phyloP scores from a whole-genome alignment of 2,888 invertebrate species.

The Ornithoptera alexandrae region DNA sequence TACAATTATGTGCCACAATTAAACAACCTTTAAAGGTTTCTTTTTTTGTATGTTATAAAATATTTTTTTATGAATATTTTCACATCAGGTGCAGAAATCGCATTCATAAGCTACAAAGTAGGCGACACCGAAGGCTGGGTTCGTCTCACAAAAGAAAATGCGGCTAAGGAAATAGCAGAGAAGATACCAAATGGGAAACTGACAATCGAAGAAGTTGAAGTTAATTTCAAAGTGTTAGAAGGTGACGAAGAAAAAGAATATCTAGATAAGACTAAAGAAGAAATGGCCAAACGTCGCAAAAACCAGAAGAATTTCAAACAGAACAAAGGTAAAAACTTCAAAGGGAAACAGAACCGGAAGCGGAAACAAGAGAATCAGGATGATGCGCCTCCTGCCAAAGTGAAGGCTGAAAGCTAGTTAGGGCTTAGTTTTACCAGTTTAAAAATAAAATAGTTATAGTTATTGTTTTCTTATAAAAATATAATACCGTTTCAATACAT shows the following conservation, averaged over 20 bases:
- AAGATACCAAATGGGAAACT: slow-evolving; percentile 83
- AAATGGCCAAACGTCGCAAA: slow-evolving; percentile 79
- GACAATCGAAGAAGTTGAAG: slow-evolving; percentile 71
- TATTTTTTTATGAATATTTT: background rate
- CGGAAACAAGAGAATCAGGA: slow-evolving; percentile 52
- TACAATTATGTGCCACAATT: too few species aligned
- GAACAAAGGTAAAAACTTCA: slow-evolving; percentile 56
- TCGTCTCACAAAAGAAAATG: slow-evolving; percentile 84
- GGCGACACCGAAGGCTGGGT: slow-evolving; percentile 87
- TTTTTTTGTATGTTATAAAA: slow-evolving; percentile 6
- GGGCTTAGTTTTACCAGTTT: slow-evolving; percentile 5
- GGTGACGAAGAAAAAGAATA: slow-evolving; percentile 86
- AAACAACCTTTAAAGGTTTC: too few species aligned
- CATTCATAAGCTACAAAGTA: slow-evolving; percentile 87
- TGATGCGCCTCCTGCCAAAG: slow-evolving; percentile 54
- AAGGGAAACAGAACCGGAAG: slow-evolving; percentile 57
- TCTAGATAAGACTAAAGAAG: slow-evolving; percentile 81
- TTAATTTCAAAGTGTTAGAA: slow-evolving; percentile 80
- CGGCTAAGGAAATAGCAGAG: slow-evolving; percentile 82
- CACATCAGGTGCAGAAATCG: slow-evolving; percentile 76
- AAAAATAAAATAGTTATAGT: background rate
- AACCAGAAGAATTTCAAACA: slow-evolving; percentile 65
- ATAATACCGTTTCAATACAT: background rate
- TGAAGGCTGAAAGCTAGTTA: slow-evolving; percentile 53
- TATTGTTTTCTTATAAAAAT: background rate